Base-by-base conservation (phyloP, 2,797 vertebrate species). In the Parauchenoglanis ngamensis region DNA sequence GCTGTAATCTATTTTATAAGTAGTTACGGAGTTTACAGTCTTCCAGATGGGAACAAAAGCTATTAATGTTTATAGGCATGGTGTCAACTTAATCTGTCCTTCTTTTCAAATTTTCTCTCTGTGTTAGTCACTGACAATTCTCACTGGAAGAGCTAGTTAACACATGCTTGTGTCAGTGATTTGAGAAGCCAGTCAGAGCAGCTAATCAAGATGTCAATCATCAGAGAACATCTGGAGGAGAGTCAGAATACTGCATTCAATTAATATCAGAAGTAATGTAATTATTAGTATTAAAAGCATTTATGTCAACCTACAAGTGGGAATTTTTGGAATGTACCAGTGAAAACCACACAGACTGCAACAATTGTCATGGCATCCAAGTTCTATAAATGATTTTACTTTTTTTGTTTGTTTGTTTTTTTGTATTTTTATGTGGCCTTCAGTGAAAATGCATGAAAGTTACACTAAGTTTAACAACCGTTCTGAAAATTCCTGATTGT, bases 11-110 rank as follows among this genome's bases (percentile, higher is more conserved):
- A 28, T 80, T 86, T 80, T 46, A 80, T 59, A 59, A 56, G 23
- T 28, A 28, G 5, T 81, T 46, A 44, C 70, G 25, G 25, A n/a
- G 65, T 70, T 80, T 80, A 86, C 35, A 31, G 4, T n/a, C 63
- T 80, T 80, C 85, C 85, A 86, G 76, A 72, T 70, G 85, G 4
- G 8, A 28, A 19, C 25, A 54, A 70, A n/a, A 70, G 19, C 52
- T n/a, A 77, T 80, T 57, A 8, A 46, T 80, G 46, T 80, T 44
- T 57, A 28, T 6, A 46, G 63, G 52, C 63, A 70, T n/a, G 15
- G 7, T 1, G 52, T 63, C 59, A 2, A 19, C 59, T 56, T 49
- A 31, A 46, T 40, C 15, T 57, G 61, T 76, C 7, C 8, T 49
- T 46, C 68, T 52, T 46, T 56, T 72, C 28, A 40, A 2, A n/a